A percentile compares a stretch with the other conserved stretches of the same genome.
phyloP scores from a whole-genome alignment of 1,140 invertebrate genomes.

The fruit fly (Drosophila melanogaster) region Release_6_plus_ISO1_MT NT_037436.4:3131501-3132000 shows the following conservation, averaged over 20 bases:
- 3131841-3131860: background rate
- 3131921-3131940: too few species aligned
- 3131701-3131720: background rate
- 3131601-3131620: slow-evolving; percentile 3
- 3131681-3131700: background rate
- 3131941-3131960: background rate
- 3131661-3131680: background rate
- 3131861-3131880: background rate
- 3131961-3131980: background rate
- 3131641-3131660: background rate
- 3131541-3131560: slow-evolving; percentile 55
- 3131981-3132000: background rate
- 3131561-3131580: slow-evolving; percentile 47
- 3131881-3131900: background rate
- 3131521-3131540: slow-evolving; percentile 3
- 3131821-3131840: background rate
- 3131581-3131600: background rate
- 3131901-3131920: background rate
- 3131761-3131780: background rate
- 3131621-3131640: background rate
- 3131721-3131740: background rate
- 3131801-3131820: background rate
- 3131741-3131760: background rate
- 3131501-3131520: slow-evolving; percentile 1
- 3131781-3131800: background rate